These are phyloP conservation scores for Vireo griseus DNA, from an alignment of 2,797 vertebrate species.

Conservation along the genomic window DNA sequence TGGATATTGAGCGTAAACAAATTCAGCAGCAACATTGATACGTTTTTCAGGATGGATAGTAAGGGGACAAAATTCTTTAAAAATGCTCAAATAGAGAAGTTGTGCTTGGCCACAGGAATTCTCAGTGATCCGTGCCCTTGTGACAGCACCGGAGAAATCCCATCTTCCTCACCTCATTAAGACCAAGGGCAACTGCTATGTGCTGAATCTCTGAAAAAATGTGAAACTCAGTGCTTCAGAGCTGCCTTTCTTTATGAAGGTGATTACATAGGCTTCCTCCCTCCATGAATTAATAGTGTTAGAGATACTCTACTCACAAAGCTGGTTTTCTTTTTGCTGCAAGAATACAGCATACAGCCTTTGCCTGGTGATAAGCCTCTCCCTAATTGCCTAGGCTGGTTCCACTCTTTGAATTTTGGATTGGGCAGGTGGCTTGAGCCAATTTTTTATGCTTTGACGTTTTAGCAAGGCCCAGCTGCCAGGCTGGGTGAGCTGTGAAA, in stretches of 20 bases:
- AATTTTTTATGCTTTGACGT: conserved; percentile 15
- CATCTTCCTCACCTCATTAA: background rate
- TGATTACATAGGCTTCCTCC: background rate
- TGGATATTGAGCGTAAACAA: background rate
- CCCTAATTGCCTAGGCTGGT: background rate
- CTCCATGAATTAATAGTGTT: background rate
- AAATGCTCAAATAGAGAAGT: background rate
- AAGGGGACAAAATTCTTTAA: background rate
- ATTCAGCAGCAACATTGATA: background rate
- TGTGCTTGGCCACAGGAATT: background rate
- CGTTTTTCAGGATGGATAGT: accelerated
- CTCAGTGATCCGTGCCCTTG: background rate
- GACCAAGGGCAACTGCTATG: background rate
- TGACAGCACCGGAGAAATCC: background rate
- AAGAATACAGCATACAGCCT: background rate
- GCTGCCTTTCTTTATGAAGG: background rate
- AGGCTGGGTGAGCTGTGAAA: conserved; percentile 32
- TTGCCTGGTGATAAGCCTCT: background rate
- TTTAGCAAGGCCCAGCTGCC: conserved; percentile 21
- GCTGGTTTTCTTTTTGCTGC: background rate
- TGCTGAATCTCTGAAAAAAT: background rate
- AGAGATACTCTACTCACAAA: background rate
- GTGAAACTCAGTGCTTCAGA: background rate
- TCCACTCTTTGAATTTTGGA: conserved; percentile 23
- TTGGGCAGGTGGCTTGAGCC: conserved; percentile 1